These are phyloP conservation scores for Orthonyx spaldingii DNA, from an alignment of 2,113 vertebrate genomes.

Conservation along the genomic window DNA sequence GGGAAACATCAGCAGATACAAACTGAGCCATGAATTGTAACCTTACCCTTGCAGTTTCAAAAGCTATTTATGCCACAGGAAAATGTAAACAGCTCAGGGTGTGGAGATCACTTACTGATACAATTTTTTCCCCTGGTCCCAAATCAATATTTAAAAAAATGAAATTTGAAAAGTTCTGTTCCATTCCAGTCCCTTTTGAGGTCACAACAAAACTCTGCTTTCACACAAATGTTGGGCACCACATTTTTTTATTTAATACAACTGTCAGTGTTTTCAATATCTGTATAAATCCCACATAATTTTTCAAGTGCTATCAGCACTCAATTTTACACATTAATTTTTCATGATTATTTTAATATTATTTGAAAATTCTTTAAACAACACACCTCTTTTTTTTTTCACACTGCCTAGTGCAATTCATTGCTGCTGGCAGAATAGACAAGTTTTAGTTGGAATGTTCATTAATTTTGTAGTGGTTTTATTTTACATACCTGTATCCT, in stretches of 20 bases:
- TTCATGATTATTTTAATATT: background rate
- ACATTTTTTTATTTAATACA: background rate
- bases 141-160: background rate
- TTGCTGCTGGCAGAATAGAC: background rate
- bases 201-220: background rate
- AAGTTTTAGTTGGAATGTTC: background rate
- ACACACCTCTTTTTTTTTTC: background rate
- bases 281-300: background rate
- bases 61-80: background rate
- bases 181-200: background rate
- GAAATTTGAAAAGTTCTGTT: background rate
- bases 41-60: background rate
- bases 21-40: background rate
- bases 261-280: background rate
- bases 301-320: background rate
- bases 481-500: background rate
- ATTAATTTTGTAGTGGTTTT: background rate
- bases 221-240: background rate
- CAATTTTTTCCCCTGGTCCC: fast-evolving
- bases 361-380: background rate
- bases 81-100: background rate
- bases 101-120: background rate
- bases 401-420: background rate
- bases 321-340: background rate
- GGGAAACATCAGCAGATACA: background rate